A percentile compares a stretch with the other conserved stretches of the same genome.
phyloP scores from a whole-genome alignment of 2,113 vertebrate species.

The Callionymus lyra region DNA sequence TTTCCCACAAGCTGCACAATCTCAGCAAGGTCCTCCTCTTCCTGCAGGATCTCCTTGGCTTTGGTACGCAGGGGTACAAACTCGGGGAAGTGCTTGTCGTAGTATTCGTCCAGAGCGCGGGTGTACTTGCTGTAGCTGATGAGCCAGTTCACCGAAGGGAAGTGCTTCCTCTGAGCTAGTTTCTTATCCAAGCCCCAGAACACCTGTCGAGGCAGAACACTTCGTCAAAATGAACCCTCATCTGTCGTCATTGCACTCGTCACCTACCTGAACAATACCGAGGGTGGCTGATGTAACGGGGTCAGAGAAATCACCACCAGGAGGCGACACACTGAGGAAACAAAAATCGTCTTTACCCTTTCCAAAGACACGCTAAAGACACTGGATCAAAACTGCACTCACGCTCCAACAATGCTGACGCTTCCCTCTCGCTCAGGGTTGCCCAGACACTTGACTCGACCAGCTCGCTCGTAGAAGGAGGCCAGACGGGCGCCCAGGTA shows the following conservation, averaged over 20 bases:
- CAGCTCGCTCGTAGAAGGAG: conserved; percentile 93
- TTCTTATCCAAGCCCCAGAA: conserved; percentile 99
- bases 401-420: conserved; percentile 98
- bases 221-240: too few relatives aligned
- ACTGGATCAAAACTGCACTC: conserved; percentile 42
- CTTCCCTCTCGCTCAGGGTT: conserved; percentile 96
- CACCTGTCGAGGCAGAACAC: conserved; percentile 62
- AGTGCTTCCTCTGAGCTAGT: conserved; percentile 94
- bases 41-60: conserved; percentile 94
- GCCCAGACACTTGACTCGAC: conserved; percentile 91
- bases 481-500: conserved; percentile 91
- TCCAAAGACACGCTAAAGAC: too few relatives aligned
- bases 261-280: conserved; percentile 82
- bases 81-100: conserved; percentile 91
- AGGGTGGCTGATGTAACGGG: conserved; percentile 95
- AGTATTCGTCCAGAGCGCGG: conserved; percentile 88
- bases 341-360: too few relatives aligned
- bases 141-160: conserved; percentile 96
- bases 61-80: conserved; percentile 93
- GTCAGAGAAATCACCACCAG: conserved; percentile 97
- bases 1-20: conserved; percentile 97
- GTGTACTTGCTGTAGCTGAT: conserved; percentile 99
- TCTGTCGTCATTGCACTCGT: too few relatives aligned
- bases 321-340: conserved; percentile 82
- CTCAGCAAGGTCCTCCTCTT: conserved; percentile 94